phyloP scores from a whole-genome alignment of 2,888 invertebrate species.

The Torymus tubicola region DNA sequence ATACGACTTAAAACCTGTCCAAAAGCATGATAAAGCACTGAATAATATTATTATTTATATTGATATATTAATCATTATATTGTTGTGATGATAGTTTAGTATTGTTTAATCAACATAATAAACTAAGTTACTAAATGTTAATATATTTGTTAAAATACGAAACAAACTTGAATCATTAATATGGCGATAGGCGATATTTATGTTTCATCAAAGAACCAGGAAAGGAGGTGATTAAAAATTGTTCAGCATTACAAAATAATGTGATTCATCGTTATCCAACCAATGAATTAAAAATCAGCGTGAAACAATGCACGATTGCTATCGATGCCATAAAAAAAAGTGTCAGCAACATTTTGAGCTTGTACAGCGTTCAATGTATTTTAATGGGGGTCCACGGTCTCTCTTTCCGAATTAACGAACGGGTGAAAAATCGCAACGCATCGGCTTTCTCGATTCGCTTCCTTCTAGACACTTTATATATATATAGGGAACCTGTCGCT shows the following conservation, averaged over 20 bases:
- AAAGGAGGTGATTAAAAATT: neutral
- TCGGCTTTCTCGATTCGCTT: conserved; percentile 20
- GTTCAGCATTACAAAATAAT: neutral
- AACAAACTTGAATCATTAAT: no score
- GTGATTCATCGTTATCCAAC: no score
- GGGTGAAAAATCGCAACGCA: conserved; percentile 19
- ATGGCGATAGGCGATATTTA: no score
- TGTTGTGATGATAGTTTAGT: no score
- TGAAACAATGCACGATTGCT: conserved; percentile 20
- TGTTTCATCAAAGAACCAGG: no score
- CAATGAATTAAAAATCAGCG: conserved; percentile 16
- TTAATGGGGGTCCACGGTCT: neutral
- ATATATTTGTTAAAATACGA: no score
- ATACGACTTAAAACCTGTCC: no score
- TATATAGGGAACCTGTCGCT: conserved; percentile 30
- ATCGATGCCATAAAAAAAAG: conserved; percentile 22
- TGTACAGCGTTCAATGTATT: conserved; percentile 9
- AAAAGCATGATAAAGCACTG: no score
- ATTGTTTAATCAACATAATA: no score
- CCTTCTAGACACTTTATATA: conserved; percentile 29
- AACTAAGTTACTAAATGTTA: no score
- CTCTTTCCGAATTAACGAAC: conserved; percentile 19
- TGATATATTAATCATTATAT: no score
- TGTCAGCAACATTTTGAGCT: neutral
- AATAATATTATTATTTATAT: no score